A percentile compares a stretch with the other conserved stretches of the same genome.
Conservation (phyloP, 2,113 vertebrate species). For the Serinus canaria region DNA sequence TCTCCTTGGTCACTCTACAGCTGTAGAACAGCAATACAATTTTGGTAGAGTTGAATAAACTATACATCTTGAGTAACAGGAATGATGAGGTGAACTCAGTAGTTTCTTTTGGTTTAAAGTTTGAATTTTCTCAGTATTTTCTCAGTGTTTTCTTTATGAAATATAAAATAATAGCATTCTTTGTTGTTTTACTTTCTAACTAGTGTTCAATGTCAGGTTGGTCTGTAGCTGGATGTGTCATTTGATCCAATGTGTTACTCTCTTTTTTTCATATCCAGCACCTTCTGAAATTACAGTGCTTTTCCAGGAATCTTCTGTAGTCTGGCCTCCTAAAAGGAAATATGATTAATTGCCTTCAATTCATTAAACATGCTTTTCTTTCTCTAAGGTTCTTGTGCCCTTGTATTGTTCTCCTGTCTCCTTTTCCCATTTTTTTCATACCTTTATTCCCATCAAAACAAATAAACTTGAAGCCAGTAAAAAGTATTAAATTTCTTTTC, state of each 20-base stretch:
- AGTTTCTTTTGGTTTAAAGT: not conserved
- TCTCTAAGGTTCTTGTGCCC: not conserved
- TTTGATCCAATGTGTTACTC: slow-evolving; percentile 1
- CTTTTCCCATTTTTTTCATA: not conserved
- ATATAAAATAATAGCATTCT: not conserved
- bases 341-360: not conserved
- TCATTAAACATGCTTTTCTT: not conserved
- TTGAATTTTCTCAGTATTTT: not conserved
- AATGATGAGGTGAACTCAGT: not conserved
- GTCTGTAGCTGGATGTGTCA: not conserved
- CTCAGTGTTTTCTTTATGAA: not conserved
- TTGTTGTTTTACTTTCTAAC: not conserved
- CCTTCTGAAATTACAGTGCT: slow-evolving; percentile 44
- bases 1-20: not conserved
- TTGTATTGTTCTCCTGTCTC: not conserved
- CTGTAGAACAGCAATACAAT: not conserved
- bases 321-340: not conserved
- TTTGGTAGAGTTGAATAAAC: not conserved
- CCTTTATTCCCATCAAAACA: not conserved
- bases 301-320: slow-evolving; percentile 3
- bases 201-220: not conserved
- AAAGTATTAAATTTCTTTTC: not conserved
- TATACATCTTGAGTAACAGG: not conserved
- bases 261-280: not conserved
- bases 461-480: not conserved